These are phyloP conservation scores for Antigone vipio DNA, from an alignment of 2,113 vertebrate species.

Conservation along the genomic window DNA sequence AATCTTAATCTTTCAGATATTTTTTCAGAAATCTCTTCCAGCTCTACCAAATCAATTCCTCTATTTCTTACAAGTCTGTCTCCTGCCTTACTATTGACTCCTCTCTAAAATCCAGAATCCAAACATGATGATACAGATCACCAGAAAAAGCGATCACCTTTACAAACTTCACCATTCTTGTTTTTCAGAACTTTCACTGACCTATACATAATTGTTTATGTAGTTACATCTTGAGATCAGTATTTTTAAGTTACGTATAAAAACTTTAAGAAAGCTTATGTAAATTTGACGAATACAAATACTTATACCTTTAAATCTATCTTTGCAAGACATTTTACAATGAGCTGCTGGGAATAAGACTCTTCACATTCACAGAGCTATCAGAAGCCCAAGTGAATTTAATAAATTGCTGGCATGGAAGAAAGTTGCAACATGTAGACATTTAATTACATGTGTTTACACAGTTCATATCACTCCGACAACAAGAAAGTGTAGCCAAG, in stretches of 20 bases:
- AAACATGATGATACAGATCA: neutral
- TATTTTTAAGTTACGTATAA: neutral
- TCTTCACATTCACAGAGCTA: neutral
- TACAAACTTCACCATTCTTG: neutral
- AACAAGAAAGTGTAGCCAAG: neutral
- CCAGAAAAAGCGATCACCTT: neutral
- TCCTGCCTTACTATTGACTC: neutral
- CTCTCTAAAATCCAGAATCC: neutral
- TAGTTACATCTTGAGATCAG: neutral
- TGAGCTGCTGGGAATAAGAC: neutral
- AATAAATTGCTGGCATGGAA: neutral
- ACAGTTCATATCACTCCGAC: neutral
- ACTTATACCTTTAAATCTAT: neutral
- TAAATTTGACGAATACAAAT: neutral
- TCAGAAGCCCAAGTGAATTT: neutral
- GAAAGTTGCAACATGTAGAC: neutral
- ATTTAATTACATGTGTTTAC: neutral
- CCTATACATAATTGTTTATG: neutral
- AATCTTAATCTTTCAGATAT: neutral
- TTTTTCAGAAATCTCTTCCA: neutral
- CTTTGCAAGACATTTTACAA: neutral
- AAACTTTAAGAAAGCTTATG: neutral
- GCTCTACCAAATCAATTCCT: neutral
- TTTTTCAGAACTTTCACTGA: neutral
- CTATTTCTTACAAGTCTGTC: neutral